These are phyloP conservation scores for Lepidurus apus DNA, from an alignment of 1,140 invertebrate species.

Conservation along the genomic window DNA sequence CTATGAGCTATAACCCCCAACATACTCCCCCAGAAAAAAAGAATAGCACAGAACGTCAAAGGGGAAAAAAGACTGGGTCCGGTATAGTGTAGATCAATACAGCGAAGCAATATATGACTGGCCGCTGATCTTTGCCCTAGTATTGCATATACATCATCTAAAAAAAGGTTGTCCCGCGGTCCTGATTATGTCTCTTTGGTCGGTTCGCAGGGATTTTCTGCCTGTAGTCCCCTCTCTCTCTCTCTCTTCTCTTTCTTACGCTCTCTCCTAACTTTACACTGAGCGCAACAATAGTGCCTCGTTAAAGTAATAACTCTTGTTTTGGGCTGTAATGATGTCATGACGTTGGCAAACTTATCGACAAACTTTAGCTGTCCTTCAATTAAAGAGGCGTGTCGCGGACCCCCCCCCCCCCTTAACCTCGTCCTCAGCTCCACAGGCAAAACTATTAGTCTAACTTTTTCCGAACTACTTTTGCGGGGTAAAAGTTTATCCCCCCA, in stretches of 20 bases:
- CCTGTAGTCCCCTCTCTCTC: background rate
- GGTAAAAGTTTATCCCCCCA: background rate
- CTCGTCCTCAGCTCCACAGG: too few species aligned
- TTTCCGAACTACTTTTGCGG: too few species aligned
- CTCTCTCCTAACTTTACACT: background rate
- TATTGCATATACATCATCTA: conserved; percentile 4
- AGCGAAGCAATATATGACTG: conserved; percentile 5
- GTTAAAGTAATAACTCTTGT: conserved; percentile 16
- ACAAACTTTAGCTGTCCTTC: background rate
- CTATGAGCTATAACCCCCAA: background rate
- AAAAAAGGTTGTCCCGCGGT: background rate
- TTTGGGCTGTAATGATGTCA: conserved; percentile 8
- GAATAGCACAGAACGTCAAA: too few species aligned
- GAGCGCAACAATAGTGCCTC: conserved; percentile 13
- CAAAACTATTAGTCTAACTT: too few species aligned
- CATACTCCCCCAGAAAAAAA: background rate
- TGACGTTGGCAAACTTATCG: background rate
- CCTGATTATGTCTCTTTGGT: too few species aligned
- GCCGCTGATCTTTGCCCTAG: conserved; percentile 5
- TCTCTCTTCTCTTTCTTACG: background rate
- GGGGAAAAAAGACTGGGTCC: too few species aligned
- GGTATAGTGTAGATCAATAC: background rate
- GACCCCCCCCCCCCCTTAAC: background rate
- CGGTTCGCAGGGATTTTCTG: too few species aligned
- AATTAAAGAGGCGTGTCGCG: background rate